Base-by-base conservation (phyloP, 2,888 invertebrate species). In the Trachelus tabidus region DNA sequence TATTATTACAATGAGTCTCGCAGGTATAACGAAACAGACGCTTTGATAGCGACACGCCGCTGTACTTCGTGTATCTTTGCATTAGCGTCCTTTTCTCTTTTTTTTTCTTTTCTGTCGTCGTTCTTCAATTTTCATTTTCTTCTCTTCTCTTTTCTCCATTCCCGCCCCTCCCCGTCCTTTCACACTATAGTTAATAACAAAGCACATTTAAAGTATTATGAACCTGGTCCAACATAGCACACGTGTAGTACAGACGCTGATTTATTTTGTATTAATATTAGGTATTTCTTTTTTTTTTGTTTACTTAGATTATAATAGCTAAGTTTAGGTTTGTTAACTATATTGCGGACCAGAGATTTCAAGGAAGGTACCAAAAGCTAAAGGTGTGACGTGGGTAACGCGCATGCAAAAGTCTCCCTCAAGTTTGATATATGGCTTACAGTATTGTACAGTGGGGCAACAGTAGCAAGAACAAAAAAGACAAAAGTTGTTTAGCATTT, bases 191-290 rank as follows among this genome's bases (percentile, higher is more conserved):
- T 86, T 83, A 83, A 82, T 84, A 85, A 85, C 84, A 83, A 85
- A 83, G 86, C 83, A 86, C 84, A 85, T 86, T 84, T 81, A 82
- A 88, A 84, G 81, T 83, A 84, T 85, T 56, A 87, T 86, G 84
- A 85, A 86, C 84, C 86, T 87, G 87, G 87, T 87, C 86, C 87
- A 85, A 86, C 84, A 88, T 87, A 89, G 87, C 84, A 88, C 86
- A 87, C 86, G 85, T 86, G 83, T 87, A 85, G 83, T 87, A 89
- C 84, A 88, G 85, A 86, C 85, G 87, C 81, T 85, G 82, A 86
- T 86, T 85, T 84, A 83, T 84, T 84, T 85, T 79, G 79, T 83
- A 81, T 84, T 83, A 84, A 83, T 86, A 82, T 84, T 85, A 84
- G 83, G 81, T 86, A 86, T 83, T 86, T 84, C 80, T 56, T 15